phyloP scores from a whole-genome alignment of 2,113 vertebrate species.

The Gasterosteus aculeatus region DNA sequence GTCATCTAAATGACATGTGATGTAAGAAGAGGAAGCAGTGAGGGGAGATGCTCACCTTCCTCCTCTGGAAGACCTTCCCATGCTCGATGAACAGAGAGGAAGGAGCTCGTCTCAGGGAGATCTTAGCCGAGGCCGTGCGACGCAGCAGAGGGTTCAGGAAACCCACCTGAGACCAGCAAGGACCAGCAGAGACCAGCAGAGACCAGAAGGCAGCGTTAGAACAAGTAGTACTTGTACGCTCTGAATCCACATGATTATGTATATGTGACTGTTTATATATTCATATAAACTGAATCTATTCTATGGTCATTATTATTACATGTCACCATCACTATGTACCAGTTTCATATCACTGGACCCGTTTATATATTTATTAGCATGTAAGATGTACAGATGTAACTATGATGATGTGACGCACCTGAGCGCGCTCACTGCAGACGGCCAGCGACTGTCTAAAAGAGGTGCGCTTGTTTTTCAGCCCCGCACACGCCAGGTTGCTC shows the following conservation, averaged over 20 bases:
- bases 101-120: conserved; percentile 73
- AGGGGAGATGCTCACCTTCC: conserved; percentile 74
- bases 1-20: no score
- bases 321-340: no score
- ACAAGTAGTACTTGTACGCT: not conserved
- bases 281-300: no score
- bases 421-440: conserved; percentile 78
- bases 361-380: no score
- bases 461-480: conserved; percentile 76
- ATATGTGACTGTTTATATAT: not conserved
- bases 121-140: conserved; percentile 79
- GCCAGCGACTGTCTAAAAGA: conserved; percentile 82
- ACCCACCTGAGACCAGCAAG: conserved; percentile 62
- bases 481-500: conserved; percentile 78
- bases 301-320: no score
- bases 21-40: not conserved
- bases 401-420: conserved; percentile 68
- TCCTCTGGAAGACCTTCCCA: conserved; percentile 80
- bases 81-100: conserved; percentile 69
- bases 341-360: no score
- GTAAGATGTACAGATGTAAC: no score
- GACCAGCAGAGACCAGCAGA: not conserved
- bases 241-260: not conserved
- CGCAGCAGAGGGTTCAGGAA: conserved; percentile 83
- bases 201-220: not conserved